These are phyloP conservation scores for Saimiri boliviensis DNA, from an alignment of 2,113 vertebrate genomes.

Conservation along the genomic window DNA sequence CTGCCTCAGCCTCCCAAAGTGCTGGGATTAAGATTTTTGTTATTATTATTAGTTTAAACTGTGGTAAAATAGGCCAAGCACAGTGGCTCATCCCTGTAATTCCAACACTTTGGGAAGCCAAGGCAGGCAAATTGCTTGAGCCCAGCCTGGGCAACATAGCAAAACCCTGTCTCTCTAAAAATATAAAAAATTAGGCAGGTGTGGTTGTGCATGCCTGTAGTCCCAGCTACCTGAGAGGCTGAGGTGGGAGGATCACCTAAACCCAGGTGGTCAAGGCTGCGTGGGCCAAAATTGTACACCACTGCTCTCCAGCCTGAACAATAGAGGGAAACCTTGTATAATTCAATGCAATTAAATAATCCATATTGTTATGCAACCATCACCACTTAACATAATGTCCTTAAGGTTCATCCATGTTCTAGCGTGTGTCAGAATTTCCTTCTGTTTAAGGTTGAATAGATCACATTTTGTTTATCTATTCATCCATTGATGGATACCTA, in stretches of 20 bases:
- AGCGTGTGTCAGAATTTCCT: neutral
- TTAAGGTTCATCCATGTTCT: neutral
- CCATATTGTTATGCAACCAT: neutral
- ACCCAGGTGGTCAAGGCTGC: neutral
- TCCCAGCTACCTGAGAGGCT: neutral
- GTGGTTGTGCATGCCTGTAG: neutral
- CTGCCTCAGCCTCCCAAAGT: no score
- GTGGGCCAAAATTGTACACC: neutral
- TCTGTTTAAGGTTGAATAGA: neutral
- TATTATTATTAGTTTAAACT: neutral
- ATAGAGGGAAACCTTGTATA: neutral
- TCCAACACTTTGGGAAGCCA: neutral
- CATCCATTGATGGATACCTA: neutral
- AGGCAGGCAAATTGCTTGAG: neutral
- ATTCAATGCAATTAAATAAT: neutral
- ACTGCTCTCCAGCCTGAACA: neutral
- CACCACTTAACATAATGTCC: neutral
- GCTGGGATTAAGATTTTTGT: neutral
- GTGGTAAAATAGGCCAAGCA: neutral
- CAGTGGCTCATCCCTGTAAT: neutral
- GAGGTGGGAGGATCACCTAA: neutral
- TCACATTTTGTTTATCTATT: neutral
- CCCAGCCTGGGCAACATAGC: neutral
- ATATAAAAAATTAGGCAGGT: neutral
- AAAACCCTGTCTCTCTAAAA: neutral